Evolutionary conservation across 2,888 invertebrate genomes (phyloP), one percentile per base, ranked within the genome.

Genomic region (Platycnemis pennipes): DNA sequence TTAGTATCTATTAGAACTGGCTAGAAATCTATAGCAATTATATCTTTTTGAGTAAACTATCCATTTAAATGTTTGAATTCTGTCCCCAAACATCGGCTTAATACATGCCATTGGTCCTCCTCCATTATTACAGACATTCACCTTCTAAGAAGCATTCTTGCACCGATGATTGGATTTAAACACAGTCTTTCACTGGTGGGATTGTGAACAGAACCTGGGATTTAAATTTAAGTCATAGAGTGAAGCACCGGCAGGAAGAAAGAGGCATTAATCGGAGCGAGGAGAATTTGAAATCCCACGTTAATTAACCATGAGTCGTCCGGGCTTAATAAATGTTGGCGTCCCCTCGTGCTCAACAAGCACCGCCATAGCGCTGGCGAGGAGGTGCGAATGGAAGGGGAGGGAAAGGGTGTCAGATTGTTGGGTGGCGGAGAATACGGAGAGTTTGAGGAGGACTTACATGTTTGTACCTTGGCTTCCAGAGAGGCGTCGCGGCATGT

Each of bases 221-320:
- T 19, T 45, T 0, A 26, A 45, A 77, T 77, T 37, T 37, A 77
- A 77, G 37, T 37, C 77, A 37, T 37, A 37, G 37, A 77, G 37
- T 11, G 77, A 0, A n/a, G 13, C 77, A 37, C 77, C 26, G 5
- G 37, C 37, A 37, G 91, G 26, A 91, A 63, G 91, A 91, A 49
- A 63, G 87, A 87, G 22, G 87, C 26, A 46, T 45, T 44, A 26
- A n/a, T 44, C 0, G 87, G 87, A 87, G 37, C 77, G 37, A 37
- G 46, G 87, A 44, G 87, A 46, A 87, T 46, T 46, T 46, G 45
- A 44, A 46, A 44, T 87, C 87, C 87, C 87, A 45, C 46, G 87
- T 87, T 87, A 87, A 87, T 87, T 87, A 87, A n/a, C 87, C 87
- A n/a, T 87, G 46, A 87, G 87, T 87, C 87, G 26, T 45, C 87